Evolutionary conservation across 1,140 invertebrate genomes (phyloP), one percentile per base, ranked within the genome.

Genomic region (Drosophila persimilis): DNA sequence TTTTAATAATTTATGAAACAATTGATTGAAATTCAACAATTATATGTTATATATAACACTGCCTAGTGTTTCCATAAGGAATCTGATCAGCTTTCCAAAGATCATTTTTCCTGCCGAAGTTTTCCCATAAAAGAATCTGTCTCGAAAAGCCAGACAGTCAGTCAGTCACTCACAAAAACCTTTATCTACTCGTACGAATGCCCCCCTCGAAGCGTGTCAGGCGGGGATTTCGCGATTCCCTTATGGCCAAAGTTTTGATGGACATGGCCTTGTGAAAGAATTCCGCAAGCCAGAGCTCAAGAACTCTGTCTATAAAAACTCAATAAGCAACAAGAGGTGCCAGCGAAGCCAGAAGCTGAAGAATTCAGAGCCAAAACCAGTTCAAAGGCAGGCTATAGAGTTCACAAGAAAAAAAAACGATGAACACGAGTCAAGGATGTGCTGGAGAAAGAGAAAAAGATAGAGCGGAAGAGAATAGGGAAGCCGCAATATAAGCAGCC

Each of bases 221-320:
- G 9, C 8, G 31, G 44, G 48, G 26, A 64, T 63, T 63, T 63
- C 62, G 58, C 43, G 29, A 11, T 43, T 9, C 41, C 52, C 29
- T 24, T 64, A 44, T 54, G 51, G 62, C 9, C 65, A 63, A 69
- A 69, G 51, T 69, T 69, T 57, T 70, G 66, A 47, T 31, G 66
- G 64, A 64, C 66, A 69, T 70, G 52, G 66, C 50, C 59, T 5
- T 39, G 11, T 39, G 11, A 39, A 54, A 26, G 31, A 22, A 35
- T 20, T n/a, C n/a, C 3, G 39, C 43, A 20, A 24, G 29, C 77
- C 51, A 4, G 7, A 22, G 26, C n/a, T 56, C 24, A 39, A 24
- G 35, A 45, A 44, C 55, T 44, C 61, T 62, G 47, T 77, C 70
- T 51, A 63, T 73, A 58, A 65, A 77, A 86, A 77, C 79, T 77